Evolutionary conservation across 2,797 vertebrate genomes (phyloP).

Genomic region (Mus spretus): DNA sequence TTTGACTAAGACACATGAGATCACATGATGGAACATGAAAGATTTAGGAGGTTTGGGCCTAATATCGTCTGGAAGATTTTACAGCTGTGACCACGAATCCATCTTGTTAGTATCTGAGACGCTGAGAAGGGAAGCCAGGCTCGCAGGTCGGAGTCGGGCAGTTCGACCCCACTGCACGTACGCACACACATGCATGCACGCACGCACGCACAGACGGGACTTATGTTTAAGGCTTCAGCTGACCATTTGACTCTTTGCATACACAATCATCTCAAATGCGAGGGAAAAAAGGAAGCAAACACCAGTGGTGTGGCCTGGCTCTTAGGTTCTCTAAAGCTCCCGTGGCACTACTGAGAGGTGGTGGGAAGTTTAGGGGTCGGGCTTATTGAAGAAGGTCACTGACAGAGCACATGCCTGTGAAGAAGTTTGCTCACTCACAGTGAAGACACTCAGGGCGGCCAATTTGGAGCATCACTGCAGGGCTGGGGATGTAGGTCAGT

Average conservation of each 20-base stretch:
- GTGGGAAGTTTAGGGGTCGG: background rate
- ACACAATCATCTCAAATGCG: background rate
- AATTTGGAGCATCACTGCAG: background rate
- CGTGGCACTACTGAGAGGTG: background rate
- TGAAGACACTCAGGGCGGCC: background rate
- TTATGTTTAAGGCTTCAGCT: background rate
- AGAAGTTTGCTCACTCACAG: background rate
- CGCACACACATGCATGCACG: too few relatives aligned
- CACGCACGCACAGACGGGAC: background rate
- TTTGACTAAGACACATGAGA: conserved; percentile 40
- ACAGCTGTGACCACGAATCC: background rate
- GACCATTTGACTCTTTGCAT: background rate
- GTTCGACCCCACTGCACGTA: background rate
- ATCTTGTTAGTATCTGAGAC: background rate
- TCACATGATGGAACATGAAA: background rate
- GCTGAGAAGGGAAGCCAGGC: background rate
- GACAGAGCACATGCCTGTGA: background rate
- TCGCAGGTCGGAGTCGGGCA: background rate
- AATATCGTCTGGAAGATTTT: conserved; percentile 30
- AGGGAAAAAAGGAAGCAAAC: background rate
- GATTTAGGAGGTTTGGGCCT: background rate
- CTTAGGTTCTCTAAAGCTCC: too few relatives aligned
- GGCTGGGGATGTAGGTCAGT: background rate
- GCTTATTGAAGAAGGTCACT: background rate
- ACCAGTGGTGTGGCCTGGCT: background rate